Evolutionary conservation across 1,140 invertebrate genomes (phyloP).

Genomic region (Drosophila novamexicana): DNA sequence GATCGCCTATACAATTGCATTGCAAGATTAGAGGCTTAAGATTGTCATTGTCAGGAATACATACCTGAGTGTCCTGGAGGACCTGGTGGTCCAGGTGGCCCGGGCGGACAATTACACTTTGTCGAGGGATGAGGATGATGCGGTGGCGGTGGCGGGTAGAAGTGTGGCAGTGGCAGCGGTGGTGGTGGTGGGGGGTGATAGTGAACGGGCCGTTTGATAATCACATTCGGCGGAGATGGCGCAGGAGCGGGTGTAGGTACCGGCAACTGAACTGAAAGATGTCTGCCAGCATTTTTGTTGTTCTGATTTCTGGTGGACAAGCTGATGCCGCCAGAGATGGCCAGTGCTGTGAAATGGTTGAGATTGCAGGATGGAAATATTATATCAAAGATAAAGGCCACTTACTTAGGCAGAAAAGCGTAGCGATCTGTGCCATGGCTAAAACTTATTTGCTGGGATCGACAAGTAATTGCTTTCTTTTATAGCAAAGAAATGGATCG

Average conservation of each 20-base stretch:
- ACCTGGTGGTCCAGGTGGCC: slow-evolving; percentile 36
- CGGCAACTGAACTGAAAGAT: slow-evolving; percentile 16
- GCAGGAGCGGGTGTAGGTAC: background rate
- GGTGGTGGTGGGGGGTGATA: slow-evolving; percentile 27
- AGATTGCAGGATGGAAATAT: background rate
- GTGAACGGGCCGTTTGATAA: slow-evolving; percentile 19
- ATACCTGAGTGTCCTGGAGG: slow-evolving; percentile 15
- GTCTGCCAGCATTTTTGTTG: slow-evolving; percentile 5
- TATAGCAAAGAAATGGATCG: slow-evolving; percentile 15
- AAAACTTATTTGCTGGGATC: slow-evolving; percentile 24
- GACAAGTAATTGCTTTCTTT: slow-evolving; percentile 36
- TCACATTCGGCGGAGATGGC: slow-evolving; percentile 23
- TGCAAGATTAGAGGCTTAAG: background rate
- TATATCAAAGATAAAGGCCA: background rate
- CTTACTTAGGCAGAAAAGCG: slow-evolving; percentile 26
- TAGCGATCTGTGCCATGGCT: slow-evolving; percentile 19
- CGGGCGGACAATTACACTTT: slow-evolving; percentile 38
- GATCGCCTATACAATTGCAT: background rate
- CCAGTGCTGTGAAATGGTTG: slow-evolving; percentile 1
- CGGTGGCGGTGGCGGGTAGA: slow-evolving; percentile 15
- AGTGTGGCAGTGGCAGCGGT: slow-evolving; percentile 10
- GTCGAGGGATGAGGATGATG: slow-evolving; percentile 5
- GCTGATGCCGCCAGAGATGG: slow-evolving; percentile 6
- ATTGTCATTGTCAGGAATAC: too few relatives aligned
- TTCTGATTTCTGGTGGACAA: background rate